phyloP scores from a whole-genome alignment of 2,113 vertebrate species.

The Tricholaema leucomelas region DNA sequence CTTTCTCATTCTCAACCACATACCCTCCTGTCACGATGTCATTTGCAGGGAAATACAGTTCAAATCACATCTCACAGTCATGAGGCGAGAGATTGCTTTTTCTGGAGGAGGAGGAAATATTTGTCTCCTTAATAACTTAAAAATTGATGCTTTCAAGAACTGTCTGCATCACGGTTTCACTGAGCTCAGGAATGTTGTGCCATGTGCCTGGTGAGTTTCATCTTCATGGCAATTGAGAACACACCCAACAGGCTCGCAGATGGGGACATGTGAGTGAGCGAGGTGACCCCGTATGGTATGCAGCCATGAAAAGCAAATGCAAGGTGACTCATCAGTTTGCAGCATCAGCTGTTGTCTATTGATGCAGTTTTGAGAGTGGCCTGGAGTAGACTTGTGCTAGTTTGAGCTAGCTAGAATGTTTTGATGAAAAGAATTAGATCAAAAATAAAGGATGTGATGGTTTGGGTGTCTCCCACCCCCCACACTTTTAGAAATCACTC shows the following conservation, averaged over 20 bases:
- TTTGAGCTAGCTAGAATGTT: too few species aligned
- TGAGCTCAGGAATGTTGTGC: neutral
- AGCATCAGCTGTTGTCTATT: neutral
- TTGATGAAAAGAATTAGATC: too few species aligned
- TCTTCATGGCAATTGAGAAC: neutral
- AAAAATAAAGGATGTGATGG: too few species aligned
- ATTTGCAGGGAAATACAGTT: constrained; percentile 41
- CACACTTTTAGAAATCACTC: too few species aligned
- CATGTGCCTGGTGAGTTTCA: neutral
- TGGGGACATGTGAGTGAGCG: neutral
- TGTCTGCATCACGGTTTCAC: neutral
- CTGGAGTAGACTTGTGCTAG: too few species aligned
- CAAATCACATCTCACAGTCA: neutral
- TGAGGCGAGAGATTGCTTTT: constrained; percentile 23
- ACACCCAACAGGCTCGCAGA: neutral
- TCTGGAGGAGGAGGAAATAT: neutral
- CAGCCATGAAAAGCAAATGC: neutral
- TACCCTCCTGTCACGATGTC: constrained; percentile 9
- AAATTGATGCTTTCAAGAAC: neutral
- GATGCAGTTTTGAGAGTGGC: neutral
- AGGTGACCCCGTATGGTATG: neutral
- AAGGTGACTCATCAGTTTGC: neutral
- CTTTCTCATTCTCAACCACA: constrained; percentile 9
- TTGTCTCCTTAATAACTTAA: constrained; percentile 36
- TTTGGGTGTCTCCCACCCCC: too few species aligned